Evolutionary conservation across 2,797 vertebrate genomes (phyloP).

Genomic region (Psittacula echo): DNA sequence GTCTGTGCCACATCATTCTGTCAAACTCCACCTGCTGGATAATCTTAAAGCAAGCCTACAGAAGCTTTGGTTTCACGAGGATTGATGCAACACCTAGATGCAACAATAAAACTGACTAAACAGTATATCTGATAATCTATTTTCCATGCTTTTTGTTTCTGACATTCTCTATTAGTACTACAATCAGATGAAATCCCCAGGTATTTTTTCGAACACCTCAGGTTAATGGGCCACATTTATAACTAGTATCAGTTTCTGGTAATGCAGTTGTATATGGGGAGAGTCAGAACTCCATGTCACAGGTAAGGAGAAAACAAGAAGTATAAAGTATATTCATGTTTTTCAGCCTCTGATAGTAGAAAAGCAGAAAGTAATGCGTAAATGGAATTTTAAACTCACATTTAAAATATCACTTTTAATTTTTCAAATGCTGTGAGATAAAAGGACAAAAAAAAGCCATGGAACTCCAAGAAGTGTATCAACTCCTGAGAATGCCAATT

Average conservation of each 20-base stretch:
- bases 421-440: not conserved
- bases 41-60: not conserved
- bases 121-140: accelerated
- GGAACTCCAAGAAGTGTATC: not conserved
- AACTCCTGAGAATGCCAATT: not conserved
- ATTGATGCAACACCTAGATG: not conserved
- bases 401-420: not conserved
- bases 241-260: not conserved
- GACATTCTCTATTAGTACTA: not conserved
- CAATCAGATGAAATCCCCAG: not conserved
- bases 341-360: not conserved
- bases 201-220: not conserved
- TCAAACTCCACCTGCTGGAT: slow-evolving; percentile 43
- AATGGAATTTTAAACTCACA: not conserved
- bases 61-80: not conserved
- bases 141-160: not conserved
- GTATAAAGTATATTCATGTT: not conserved
- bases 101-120: accelerated
- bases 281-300: not conserved
- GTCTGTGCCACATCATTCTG: not conserved
- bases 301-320: not conserved
- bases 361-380: not conserved
- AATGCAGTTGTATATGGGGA: not conserved
- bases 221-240: not conserved
- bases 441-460: not conserved